Evolutionary conservation across 2,888 invertebrate species (phyloP).

Genomic region (Cepaea hortensis): DNA sequence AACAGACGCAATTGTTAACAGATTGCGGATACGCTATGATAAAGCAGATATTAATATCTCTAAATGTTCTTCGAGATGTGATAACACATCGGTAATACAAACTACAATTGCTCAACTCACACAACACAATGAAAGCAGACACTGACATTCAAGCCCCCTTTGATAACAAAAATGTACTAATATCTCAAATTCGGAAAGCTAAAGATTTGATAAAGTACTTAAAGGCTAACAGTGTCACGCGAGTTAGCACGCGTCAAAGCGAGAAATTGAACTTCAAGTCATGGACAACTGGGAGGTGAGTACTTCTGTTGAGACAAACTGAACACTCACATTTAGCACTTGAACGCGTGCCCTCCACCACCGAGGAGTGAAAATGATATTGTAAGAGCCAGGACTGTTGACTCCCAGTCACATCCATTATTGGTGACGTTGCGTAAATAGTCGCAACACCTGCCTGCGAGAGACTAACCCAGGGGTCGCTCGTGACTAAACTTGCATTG

Average conservation of each 20-base stretch:
- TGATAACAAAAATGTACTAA: conserved; percentile 17
- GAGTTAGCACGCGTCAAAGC: background rate
- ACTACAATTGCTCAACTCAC: background rate
- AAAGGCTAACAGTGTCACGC: background rate
- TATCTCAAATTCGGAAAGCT: background rate
- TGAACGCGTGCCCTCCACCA: conserved; percentile 1
- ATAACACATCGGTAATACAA: background rate
- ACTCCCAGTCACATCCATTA: conserved; percentile 7
- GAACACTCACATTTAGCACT: background rate
- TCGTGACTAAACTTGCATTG: conserved; percentile 32
- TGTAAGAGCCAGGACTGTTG: conserved; percentile 18
- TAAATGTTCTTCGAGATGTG: background rate
- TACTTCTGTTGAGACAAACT: background rate
- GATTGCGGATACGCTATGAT: too few relatives aligned
- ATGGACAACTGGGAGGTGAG: background rate
- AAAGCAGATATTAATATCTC: background rate
- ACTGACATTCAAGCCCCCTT: background rate
- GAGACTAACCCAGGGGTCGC: background rate
- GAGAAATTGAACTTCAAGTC: background rate
- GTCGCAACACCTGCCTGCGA: conserved; percentile 28
- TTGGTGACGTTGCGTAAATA: conserved; percentile 23
- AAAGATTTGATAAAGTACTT: background rate
- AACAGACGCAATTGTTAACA: too few relatives aligned
- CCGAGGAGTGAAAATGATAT: conserved; percentile 30
- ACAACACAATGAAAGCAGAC: background rate